These are phyloP conservation scores for Adelognathus sp. DNA, from an alignment of 2,888 invertebrate species.

Conservation along the genomic window DNA sequence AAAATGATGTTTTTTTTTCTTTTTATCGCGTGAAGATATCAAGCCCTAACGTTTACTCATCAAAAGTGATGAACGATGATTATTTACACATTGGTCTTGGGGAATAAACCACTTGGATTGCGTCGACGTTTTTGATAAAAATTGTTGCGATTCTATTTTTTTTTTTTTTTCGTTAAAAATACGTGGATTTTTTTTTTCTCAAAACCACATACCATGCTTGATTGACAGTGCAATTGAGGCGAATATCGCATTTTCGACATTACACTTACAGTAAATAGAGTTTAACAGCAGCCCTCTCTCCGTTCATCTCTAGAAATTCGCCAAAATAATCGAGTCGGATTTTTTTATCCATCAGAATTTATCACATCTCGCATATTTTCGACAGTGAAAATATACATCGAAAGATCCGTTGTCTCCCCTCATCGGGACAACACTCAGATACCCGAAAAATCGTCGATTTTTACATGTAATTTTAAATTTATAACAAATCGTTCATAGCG, in stretches of 20 bases:
- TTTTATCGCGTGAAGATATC: constrained; percentile 22
- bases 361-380: constrained; percentile 68
- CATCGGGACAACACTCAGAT: constrained; percentile 4
- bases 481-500: constrained; percentile 49
- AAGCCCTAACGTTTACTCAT: constrained; percentile 43
- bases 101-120: constrained; percentile 50
- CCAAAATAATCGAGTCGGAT: constrained; percentile 33
- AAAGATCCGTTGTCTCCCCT: background rate
- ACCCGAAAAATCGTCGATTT: constrained; percentile 1
- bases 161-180: constrained; percentile 28
- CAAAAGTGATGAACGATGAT: constrained; percentile 41
- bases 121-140: constrained; percentile 31
- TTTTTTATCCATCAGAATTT: constrained; percentile 61
- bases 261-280: constrained; percentile 28
- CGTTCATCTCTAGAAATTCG: constrained; percentile 54
- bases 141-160: constrained; percentile 33
- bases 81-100: constrained; percentile 55
- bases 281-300: constrained; percentile 65
- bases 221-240: constrained; percentile 40
- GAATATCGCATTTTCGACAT: constrained; percentile 8
- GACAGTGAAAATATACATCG: constrained; percentile 57
- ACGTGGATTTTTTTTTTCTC: constrained; percentile 9
- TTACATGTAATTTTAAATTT: too few species aligned
- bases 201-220: background rate
- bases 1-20: background rate